Evolutionary conservation across 2,113 vertebrate species (phyloP).

Genomic region (Fregata magnificens): DNA sequence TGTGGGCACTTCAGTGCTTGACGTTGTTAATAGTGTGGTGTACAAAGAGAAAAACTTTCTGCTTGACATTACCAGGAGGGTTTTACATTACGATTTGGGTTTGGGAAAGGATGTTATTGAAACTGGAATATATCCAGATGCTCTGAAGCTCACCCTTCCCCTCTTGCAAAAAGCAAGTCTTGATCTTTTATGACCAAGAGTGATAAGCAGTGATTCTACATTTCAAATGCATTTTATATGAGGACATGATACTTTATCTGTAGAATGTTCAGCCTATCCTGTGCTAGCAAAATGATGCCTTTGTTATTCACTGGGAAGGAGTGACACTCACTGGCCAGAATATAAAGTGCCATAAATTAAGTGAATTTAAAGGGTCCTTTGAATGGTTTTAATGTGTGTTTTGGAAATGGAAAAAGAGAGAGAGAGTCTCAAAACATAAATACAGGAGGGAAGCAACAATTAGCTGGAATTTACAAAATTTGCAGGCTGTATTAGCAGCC

Average conservation of each 20-base stretch:
- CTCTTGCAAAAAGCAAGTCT: neutral
- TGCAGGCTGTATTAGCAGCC: neutral
- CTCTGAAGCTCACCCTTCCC: neutral
- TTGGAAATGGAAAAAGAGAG: neutral
- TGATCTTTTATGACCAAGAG: neutral
- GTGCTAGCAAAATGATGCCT: neutral
- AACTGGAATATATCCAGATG: neutral
- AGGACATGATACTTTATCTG: neutral
- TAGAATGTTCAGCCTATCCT: neutral
- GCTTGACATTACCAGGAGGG: neutral
- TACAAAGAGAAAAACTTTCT: neutral
- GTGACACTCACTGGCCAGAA: slow-evolving; percentile 7
- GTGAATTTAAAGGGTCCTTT: neutral
- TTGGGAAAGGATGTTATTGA: neutral
- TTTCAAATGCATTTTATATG: neutral
- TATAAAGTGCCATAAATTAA: neutral
- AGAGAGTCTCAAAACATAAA: neutral
- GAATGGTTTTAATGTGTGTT: neutral
- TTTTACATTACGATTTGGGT: neutral
- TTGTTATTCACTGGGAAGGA: neutral
- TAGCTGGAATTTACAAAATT: neutral
- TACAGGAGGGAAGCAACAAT: neutral
- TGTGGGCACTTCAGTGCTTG: neutral
- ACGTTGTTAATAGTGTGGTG: neutral
- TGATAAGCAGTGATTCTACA: neutral